These are phyloP conservation scores for Drepana arcuata DNA, from an alignment of 1,140 invertebrate species.

Conservation along the genomic window DNA sequence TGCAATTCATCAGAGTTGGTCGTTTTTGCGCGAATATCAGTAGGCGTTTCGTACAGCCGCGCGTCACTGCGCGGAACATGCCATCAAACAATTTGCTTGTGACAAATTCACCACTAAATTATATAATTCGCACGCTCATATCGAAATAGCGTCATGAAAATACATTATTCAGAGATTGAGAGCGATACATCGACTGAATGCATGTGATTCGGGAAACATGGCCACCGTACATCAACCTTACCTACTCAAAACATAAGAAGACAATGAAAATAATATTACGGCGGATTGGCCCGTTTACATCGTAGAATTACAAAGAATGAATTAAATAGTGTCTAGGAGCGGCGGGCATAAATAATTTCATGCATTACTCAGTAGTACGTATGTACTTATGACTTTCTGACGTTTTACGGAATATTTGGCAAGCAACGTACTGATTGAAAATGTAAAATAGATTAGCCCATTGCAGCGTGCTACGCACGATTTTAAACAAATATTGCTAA, in stretches of 20 bases:
- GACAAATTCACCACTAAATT: conserved; percentile 42
- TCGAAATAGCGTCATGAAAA: conserved; percentile 43
- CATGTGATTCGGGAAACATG: conserved; percentile 69
- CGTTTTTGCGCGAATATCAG: conserved; percentile 63
- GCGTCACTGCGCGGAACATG: conserved; percentile 37
- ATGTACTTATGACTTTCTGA: conserved; percentile 70
- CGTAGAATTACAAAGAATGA: conserved; percentile 52
- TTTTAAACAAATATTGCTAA: conserved; percentile 25
- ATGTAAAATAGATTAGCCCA: conserved; percentile 41
- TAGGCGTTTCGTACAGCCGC: conserved; percentile 30
- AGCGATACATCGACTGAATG: conserved; percentile 50
- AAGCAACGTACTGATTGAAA: conserved; percentile 59
- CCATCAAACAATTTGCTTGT: conserved; percentile 30
- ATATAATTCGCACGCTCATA: conserved; percentile 53
- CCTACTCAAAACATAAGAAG: conserved; percentile 60
- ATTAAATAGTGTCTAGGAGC: conserved; percentile 50
- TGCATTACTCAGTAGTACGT: conserved; percentile 67
- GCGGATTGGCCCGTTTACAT: conserved; percentile 30
- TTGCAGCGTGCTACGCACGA: conserved; percentile 38
- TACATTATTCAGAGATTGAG: conserved; percentile 43
- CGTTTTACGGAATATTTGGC: conserved; percentile 71
- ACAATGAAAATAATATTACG: conserved; percentile 55
- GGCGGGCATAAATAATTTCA: conserved; percentile 66
- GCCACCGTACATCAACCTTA: conserved; percentile 57
- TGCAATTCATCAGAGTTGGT: conserved; percentile 61